phyloP scores from a whole-genome alignment of 2,797 vertebrate species.

The Lagorchestes hirsutus region DNA sequence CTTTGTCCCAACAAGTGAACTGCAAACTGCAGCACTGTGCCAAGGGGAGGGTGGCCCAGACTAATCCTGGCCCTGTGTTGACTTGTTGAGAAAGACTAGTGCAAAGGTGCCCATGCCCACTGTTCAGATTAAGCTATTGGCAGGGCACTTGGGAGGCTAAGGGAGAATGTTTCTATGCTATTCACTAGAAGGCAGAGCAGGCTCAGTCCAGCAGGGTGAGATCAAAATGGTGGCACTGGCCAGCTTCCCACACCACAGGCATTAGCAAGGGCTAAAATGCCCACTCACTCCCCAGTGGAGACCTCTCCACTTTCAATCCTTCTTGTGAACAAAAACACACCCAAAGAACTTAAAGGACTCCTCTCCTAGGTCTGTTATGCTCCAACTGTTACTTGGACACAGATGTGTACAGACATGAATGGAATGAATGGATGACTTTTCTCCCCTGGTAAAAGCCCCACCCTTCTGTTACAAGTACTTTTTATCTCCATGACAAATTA shows the following conservation, averaged over 20 bases:
- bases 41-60: slow-evolving; percentile 1
- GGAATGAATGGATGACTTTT: slow-evolving; percentile 51
- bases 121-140: slow-evolving; percentile 50
- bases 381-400: slow-evolving; percentile 51
- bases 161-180: slow-evolving; percentile 36
- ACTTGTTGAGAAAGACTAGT: slow-evolving; percentile 51
- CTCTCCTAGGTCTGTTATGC: slow-evolving; percentile 42
- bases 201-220: slow-evolving; percentile 27
- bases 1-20: not conserved
- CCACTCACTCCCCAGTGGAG: slow-evolving; percentile 4
- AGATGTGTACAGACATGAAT: slow-evolving; percentile 60
- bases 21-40: not conserved
- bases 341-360: not conserved
- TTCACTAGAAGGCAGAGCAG: slow-evolving; percentile 32
- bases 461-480: slow-evolving; percentile 62
- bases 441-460: slow-evolving; percentile 56
- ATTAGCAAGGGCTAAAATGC: slow-evolving; percentile 7
- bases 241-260: not conserved
- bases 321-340: not conserved
- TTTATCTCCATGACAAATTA: slow-evolving; percentile 61
- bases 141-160: slow-evolving; percentile 36
- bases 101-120: slow-evolving; percentile 39
- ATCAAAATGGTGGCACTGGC: slow-evolving; percentile 11
- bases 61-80: slow-evolving; percentile 35
- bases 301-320: slow-evolving; percentile 47